Evolutionary conservation across 2,113 vertebrate genomes (phyloP).

Genomic region (Myrmecophaga tridactyla): DNA sequence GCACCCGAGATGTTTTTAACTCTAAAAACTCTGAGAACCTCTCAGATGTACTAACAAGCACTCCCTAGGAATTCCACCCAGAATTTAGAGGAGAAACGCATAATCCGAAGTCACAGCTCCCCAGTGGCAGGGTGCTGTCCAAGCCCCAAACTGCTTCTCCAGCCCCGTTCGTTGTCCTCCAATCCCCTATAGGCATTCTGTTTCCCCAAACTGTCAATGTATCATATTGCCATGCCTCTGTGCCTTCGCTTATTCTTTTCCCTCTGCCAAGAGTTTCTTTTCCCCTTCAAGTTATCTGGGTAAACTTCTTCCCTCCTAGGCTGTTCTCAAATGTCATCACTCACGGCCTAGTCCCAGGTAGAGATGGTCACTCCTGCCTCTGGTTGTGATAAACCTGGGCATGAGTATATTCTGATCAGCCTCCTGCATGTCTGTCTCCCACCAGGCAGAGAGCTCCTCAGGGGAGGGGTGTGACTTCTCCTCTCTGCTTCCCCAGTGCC

Average conservation of each 20-base stretch:
- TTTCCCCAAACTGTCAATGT: neutral
- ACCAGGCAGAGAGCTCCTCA: neutral
- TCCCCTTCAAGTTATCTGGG: neutral
- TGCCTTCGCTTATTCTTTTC: neutral
- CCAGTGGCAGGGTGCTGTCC: rapidly evolving
- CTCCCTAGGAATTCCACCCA: no score
- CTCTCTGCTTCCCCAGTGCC: neutral
- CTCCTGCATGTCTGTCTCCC: neutral
- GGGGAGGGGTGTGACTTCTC: neutral
- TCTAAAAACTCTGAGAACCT: neutral
- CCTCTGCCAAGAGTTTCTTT: neutral
- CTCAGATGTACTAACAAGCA: neutral
- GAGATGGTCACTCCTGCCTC: neutral
- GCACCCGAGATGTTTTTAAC: neutral
- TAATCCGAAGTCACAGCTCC: neutral
- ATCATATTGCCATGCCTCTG: neutral
- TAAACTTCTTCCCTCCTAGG: neutral
- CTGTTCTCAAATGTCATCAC: neutral
- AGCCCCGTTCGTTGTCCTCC: neutral
- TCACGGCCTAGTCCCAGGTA: neutral
- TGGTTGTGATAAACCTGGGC: neutral
- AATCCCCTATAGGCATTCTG: rapidly evolving
- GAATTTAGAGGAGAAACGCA: neutral
- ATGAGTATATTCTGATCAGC: neutral
- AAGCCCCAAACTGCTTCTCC: neutral